Conservation (phyloP, 2,888 invertebrate species). For the Chesias legatella region DNA sequence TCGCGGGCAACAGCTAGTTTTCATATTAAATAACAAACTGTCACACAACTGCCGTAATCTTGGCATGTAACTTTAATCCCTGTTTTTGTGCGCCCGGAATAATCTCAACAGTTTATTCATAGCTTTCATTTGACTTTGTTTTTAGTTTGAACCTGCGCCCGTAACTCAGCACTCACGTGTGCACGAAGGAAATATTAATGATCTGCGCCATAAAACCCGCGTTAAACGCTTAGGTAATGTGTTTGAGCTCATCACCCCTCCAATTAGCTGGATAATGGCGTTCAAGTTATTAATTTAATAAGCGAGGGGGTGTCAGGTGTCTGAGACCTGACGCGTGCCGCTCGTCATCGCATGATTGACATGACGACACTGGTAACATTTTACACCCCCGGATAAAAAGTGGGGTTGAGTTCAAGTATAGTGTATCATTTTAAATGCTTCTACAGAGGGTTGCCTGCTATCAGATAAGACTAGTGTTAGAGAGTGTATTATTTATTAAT, state of each 20-base stretch:
- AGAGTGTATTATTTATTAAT: no score
- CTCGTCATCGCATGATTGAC: conserved; percentile 11
- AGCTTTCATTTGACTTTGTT: conserved; percentile 11
- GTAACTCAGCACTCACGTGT: conserved; percentile 14
- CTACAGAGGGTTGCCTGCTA: no score
- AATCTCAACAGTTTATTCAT: no score
- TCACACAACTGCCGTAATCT: no score
- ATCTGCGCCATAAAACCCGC: conserved; percentile 70
- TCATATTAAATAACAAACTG: no score
- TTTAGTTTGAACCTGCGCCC: no score
- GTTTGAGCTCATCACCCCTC: conserved; percentile 74
- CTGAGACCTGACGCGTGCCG: conserved; percentile 20
- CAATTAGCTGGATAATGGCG: conserved; percentile 76
- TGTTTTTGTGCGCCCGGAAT: no score
- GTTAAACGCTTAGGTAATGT: conserved; percentile 72
- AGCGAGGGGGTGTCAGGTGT: conserved; percentile 50
- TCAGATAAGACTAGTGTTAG: no score
- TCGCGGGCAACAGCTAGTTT: no score
- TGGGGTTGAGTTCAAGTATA: no score
- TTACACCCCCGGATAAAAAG: not conserved
- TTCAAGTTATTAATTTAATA: conserved; percentile 80
- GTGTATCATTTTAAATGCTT: no score
- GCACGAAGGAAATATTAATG: conserved; percentile 57
- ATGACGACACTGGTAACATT: conserved; percentile 4
- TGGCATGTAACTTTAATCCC: no score